Conservation (phyloP, 2,888 invertebrate genomes). For the Drosophila diplacantha region DNA sequence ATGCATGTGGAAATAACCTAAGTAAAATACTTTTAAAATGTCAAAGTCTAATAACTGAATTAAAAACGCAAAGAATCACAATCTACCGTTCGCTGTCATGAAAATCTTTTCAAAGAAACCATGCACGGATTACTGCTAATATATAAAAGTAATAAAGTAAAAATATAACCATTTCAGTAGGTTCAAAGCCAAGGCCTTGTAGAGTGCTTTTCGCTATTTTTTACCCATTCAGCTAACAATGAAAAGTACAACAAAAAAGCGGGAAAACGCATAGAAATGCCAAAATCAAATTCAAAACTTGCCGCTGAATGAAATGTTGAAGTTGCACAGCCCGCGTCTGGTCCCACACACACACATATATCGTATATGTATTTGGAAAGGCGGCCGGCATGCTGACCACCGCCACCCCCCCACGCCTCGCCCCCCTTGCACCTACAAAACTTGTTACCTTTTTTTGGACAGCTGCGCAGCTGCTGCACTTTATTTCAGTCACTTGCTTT, state of each 20-base stretch:
- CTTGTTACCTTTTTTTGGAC: slow-evolving; percentile 42
- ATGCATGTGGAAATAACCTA: not conserved
- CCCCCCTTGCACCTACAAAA: not conserved
- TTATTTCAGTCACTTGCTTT: slow-evolving; percentile 64
- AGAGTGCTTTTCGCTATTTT: not conserved
- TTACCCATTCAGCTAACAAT: slow-evolving; percentile 14
- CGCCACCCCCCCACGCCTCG: not conserved
- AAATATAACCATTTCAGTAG: not conserved
- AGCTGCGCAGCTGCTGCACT: slow-evolving; percentile 68
- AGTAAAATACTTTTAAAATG: not conserved
- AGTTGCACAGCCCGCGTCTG: slow-evolving; percentile 47
- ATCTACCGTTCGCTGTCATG: not conserved
- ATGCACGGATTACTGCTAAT: not conserved
- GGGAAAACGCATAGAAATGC: slow-evolving; percentile 33
- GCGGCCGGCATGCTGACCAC: slow-evolving; percentile 24
- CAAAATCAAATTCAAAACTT: slow-evolving; percentile 61
- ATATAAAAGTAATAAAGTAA: slow-evolving; percentile 7
- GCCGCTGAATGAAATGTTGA: slow-evolving; percentile 67
- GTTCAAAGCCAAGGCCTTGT: slow-evolving; percentile 7
- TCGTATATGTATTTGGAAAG: not conserved
- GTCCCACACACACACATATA: not conserved
- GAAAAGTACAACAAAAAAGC: slow-evolving; percentile 16
- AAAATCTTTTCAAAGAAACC: not conserved
- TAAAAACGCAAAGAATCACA: too few relatives aligned
- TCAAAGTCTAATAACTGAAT: not conserved